A percentile compares a stretch with the other conserved stretches of the same genome.
phyloP scores from a whole-genome alignment of 1,140 invertebrate genomes.

The Drosophila ambigua region DNA sequence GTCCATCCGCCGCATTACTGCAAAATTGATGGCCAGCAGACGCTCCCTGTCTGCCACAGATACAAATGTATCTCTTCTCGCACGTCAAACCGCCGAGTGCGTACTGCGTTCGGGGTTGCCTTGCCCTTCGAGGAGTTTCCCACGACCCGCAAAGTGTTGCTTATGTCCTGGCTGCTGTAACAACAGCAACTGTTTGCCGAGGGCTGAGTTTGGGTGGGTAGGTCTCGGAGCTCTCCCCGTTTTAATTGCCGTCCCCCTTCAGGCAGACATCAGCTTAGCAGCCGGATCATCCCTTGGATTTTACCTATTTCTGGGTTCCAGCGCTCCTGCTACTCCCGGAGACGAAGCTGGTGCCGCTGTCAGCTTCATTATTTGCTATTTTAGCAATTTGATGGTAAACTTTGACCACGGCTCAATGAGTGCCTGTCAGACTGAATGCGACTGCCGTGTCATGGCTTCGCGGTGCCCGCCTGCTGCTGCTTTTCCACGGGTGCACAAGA shows the following conservation, averaged over 20 bases:
- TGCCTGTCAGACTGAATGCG: conserved; percentile 40
- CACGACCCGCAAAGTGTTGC: conserved; percentile 71
- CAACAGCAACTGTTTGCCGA: conserved; percentile 41
- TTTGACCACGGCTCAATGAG: conserved; percentile 65
- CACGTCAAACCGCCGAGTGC: conserved; percentile 69
- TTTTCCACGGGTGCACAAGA: conserved; percentile 38
- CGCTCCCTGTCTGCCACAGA: conserved; percentile 72
- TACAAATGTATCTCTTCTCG: conserved; percentile 74
- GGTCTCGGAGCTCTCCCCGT: conserved; percentile 44
- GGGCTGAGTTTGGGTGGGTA: conserved; percentile 7
- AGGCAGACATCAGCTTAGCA: conserved; percentile 52
- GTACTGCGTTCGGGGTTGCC: conserved; percentile 48
- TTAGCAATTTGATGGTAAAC: conserved; percentile 81
- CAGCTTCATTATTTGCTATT: conserved; percentile 81
- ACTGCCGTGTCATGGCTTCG: conserved; percentile 53
- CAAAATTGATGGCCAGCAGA: conserved; percentile 77
- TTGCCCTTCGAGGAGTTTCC: conserved; percentile 51
- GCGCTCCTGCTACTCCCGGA: not conserved
- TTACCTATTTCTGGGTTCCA: not conserved
- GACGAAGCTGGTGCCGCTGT: conserved; percentile 45
- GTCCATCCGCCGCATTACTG: conserved; percentile 41
- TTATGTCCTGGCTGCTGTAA: conserved; percentile 60
- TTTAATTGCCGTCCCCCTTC: conserved; percentile 75
- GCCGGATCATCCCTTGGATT: conserved; percentile 68
- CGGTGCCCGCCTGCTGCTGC: conserved; percentile 21